These are phyloP conservation scores for Thecophora atra DNA, from an alignment of 2,888 invertebrate species.

Conservation along the genomic window DNA sequence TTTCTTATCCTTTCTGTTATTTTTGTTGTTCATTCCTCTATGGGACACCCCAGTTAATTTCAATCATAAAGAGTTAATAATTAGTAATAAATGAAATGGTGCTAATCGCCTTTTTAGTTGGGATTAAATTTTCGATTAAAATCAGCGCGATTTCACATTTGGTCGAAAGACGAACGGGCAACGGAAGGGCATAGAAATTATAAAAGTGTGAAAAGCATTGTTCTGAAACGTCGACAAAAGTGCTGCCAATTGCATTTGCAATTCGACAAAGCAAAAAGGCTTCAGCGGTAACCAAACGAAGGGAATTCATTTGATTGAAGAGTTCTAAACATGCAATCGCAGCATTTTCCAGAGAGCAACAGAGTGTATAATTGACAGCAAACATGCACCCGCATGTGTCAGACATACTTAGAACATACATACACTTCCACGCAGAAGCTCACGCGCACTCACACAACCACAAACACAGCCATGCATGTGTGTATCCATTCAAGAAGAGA, in stretches of 20 bases:
- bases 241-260: background rate
- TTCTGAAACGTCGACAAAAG: background rate
- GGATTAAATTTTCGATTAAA: too few species aligned
- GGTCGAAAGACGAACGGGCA: background rate
- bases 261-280: background rate
- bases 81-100: too few species aligned
- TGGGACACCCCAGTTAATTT: too few species aligned
- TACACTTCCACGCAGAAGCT: background rate
- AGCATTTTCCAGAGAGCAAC: background rate
- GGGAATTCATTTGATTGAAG: background rate
- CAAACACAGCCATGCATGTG: too few species aligned
- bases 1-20: background rate
- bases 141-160: background rate
- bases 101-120: too few species aligned
- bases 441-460: background rate
- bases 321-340: background rate
- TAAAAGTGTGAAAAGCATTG: conserved; percentile 1
- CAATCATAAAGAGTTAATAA: too few species aligned
- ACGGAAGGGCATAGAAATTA: background rate
- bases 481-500: too few species aligned
- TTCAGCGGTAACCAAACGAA: background rate
- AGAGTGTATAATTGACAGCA: too few species aligned
- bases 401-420: background rate
- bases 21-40: background rate
- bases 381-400: too few species aligned